Evolutionary conservation across 2,888 invertebrate species (phyloP), one percentile per base, ranked within the genome.

Genomic region (Galerucella calmariensis): DNA sequence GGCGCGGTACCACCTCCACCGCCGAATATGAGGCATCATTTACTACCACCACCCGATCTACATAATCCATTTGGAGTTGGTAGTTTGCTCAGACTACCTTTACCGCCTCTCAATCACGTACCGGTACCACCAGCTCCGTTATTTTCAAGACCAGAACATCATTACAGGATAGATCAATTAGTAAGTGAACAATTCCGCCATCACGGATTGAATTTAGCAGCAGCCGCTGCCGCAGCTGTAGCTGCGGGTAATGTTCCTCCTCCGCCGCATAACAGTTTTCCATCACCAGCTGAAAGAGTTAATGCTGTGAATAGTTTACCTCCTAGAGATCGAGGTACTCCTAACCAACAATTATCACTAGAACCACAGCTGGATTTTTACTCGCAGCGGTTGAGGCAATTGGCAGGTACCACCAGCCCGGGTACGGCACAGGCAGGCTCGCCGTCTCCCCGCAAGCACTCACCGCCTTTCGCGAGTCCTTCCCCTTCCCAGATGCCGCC

Each of bases 381-480:
- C 93, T 98, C 98, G 91, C 97, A 97, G 94, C 94, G 98, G 92
- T 94, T 98, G 92, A 95, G 97, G 92, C 97, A 97, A 93, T 94
- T 98, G 91, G 98, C 98, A 91, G 94, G 94, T 88, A 95, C 95
- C 90, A 95, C 95, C 91, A 95, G 95, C 93, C 95, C 96, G 91
- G 95, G 95, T 91, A 94, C 94, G 91, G 94, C 93, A 90, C 92
- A 93, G 90, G 90, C 94, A 89, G 94, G 94, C 90, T 94, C 94
- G 90, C 93, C 94, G 91, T 91, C 92, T 91, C 92, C 93, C 90
- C 91, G 92, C 90, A 92, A 93, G 91, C 94, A 93, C 90, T 93
- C 94, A 86, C 92, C 92, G 87, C 92, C 93, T 88, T 93, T 93
- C 89, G 92, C 93, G 90, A 93, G 93, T 91, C 93, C 94, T 88